Evolutionary conservation across 2,888 invertebrate species (phyloP).

Genomic region (Acanthosepion lycidas): DNA sequence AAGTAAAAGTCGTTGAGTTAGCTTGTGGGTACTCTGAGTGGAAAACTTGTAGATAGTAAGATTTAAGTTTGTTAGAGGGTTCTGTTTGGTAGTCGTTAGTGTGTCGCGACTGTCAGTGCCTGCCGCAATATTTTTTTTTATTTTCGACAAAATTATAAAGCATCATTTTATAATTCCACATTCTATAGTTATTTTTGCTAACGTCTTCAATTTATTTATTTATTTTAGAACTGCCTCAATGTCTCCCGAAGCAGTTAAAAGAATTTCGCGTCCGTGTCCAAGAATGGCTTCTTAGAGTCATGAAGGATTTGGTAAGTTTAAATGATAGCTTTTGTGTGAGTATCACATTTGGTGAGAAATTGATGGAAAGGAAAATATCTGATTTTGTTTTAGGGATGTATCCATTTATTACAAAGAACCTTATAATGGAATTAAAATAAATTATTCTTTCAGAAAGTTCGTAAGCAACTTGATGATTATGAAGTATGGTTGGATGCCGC

Average conservation of each 20-base stretch:
- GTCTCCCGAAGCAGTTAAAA: constrained; percentile 88
- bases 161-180: neutral
- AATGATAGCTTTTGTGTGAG: no score
- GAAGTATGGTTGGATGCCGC: constrained; percentile 58
- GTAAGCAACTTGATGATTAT: constrained; percentile 53
- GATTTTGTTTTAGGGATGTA: no score
- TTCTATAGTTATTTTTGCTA: neutral
- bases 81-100: no score
- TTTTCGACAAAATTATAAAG: no score
- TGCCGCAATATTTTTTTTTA: no score
- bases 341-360: constrained; percentile 80
- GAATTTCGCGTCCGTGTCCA: constrained; percentile 98
- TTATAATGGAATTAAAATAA: neutral
- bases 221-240: constrained; percentile 74
- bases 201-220: neutral
- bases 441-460: neutral
- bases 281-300: constrained; percentile 98
- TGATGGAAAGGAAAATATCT: no score
- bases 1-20: no score
- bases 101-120: no score
- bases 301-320: constrained; percentile 87
- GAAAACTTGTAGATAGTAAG: no score
- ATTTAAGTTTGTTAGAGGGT: no score
- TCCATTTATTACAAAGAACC: neutral
- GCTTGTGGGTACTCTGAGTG: no score